Evolutionary conservation across 2,797 vertebrate species (phyloP).

Genomic region (Caiman crocodilus): DNA sequence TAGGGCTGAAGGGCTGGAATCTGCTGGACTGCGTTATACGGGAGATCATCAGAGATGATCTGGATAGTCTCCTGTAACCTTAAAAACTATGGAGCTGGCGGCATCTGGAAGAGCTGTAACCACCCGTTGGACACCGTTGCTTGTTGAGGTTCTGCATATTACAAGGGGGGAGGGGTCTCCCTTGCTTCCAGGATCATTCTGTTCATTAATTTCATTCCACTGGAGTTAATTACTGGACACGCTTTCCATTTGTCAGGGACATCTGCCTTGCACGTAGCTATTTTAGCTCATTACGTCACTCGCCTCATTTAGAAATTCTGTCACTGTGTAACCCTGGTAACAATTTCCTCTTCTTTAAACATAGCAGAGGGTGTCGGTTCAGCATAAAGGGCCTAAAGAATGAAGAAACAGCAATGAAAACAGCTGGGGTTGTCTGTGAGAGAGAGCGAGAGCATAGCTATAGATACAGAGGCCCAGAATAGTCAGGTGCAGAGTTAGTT

Average conservation of each 20-base stretch:
- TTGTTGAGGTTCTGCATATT: neutral
- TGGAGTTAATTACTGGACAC: neutral
- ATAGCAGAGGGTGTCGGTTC: neutral
- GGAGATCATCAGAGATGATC: neutral
- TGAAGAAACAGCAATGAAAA: neutral
- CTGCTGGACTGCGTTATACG: neutral
- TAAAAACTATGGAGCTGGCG: neutral
- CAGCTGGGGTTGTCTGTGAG: neutral
- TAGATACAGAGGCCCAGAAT: neutral
- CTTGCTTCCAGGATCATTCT: neutral
- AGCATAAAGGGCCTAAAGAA: neutral
- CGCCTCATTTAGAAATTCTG: neutral
- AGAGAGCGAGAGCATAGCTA: neutral
- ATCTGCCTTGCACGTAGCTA: neutral
- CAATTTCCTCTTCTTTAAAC: neutral
- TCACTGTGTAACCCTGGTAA: neutral
- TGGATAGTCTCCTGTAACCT: neutral
- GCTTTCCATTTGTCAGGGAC: rapidly evolving
- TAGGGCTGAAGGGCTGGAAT: neutral
- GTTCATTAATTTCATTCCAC: neutral
- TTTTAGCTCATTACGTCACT: conserved; percentile 30
- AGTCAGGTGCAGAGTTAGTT: neutral
- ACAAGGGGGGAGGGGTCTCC: neutral
- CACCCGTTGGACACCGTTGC: rapidly evolving
- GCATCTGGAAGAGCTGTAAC: neutral